Evolutionary conservation across 2,888 invertebrate genomes (phyloP).

Genomic region (Pheosia tremula): DNA sequence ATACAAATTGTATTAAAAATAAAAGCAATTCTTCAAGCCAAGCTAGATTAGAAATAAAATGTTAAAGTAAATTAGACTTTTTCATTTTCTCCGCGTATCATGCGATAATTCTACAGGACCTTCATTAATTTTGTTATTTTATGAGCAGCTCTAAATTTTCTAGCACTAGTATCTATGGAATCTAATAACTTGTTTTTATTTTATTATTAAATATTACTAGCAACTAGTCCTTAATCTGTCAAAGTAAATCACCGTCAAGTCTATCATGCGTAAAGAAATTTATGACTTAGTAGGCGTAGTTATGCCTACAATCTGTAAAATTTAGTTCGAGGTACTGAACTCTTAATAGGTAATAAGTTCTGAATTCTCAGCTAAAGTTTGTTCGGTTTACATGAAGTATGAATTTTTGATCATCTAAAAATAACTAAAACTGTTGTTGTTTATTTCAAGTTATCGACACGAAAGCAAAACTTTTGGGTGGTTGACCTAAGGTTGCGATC

Average conservation of each 20-base stretch:
- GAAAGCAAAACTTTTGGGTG: conserved; percentile 38
- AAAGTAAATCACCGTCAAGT: no score
- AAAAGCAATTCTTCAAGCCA: background rate
- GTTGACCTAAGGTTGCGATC: conserved; percentile 47
- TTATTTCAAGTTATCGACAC: conserved; percentile 22
- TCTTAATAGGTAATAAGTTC: background rate
- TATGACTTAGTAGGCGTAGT: background rate
- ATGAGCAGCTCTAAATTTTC: background rate
- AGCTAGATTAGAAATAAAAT: conserved; percentile 5
- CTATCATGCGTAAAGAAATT: background rate
- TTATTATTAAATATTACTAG: background rate
- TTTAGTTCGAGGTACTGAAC: background rate
- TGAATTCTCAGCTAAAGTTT: background rate
- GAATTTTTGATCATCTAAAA: conserved; percentile 11
- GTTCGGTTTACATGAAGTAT: background rate
- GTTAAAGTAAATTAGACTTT: conserved; percentile 2
- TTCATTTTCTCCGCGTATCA: conserved; percentile 4
- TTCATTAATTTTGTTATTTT: background rate
- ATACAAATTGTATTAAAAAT: conserved; percentile 3
- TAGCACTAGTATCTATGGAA: background rate
- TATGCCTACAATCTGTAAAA: background rate
- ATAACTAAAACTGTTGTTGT: conserved; percentile 15
- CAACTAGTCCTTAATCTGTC: no score
- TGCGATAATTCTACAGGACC: background rate
- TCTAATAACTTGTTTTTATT: background rate